Evolutionary conservation across 2,113 vertebrate genomes (phyloP).

Genomic region (Erythrocercus mccallii): DNA sequence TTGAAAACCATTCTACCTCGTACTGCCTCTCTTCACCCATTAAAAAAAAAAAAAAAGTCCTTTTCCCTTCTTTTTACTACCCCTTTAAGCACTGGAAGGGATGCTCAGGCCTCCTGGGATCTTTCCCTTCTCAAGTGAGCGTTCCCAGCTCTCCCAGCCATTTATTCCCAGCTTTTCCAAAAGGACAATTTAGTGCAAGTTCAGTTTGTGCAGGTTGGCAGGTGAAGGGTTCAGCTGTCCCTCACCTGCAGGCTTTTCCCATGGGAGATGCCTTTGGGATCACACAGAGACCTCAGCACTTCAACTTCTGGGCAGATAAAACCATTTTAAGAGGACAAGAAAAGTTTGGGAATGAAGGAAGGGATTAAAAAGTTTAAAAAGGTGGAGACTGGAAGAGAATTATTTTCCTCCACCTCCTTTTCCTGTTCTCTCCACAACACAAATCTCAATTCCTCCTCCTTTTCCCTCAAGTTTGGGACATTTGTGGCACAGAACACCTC

Average conservation of each 20-base stretch:
- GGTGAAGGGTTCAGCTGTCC: background rate
- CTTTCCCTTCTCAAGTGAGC: background rate
- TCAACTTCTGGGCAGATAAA: background rate
- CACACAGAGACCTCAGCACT: accelerated
- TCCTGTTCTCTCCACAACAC: background rate
- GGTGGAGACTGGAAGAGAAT: background rate
- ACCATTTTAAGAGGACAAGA: background rate
- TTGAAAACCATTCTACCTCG: background rate
- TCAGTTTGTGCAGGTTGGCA: background rate
- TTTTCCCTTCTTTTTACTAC: background rate
- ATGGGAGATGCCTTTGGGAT: background rate
- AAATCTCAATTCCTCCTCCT: background rate
- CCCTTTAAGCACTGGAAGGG: background rate
- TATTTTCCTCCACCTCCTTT: background rate
- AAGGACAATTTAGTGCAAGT: background rate
- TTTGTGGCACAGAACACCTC: background rate
- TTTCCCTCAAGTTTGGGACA: accelerated
- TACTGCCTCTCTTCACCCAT: background rate
- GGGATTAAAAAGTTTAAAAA: background rate
- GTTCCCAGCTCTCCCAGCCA: background rate
- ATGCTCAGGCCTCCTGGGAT: background rate
- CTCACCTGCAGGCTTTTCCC: background rate
- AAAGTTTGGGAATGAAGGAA: background rate
- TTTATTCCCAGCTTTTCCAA: background rate
- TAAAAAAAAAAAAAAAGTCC: background rate